Conservation (phyloP, 2,888 invertebrate species). For the Chalcis sispes region DNA sequence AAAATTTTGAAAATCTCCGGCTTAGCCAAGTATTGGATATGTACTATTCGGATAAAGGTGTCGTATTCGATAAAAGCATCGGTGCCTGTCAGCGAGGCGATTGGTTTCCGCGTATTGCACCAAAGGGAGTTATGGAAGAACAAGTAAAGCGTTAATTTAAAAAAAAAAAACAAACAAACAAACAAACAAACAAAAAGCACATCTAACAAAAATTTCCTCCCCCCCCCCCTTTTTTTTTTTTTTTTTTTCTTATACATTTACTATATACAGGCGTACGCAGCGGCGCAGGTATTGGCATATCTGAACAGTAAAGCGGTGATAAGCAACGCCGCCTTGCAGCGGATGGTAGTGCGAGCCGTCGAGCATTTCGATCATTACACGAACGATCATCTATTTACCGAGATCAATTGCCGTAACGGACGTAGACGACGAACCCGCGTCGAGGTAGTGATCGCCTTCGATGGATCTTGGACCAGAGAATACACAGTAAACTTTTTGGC, state of each 20-base stretch:
- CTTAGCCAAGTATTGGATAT: slow-evolving; percentile 82
- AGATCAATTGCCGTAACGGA: slow-evolving; percentile 60
- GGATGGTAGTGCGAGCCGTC: slow-evolving; percentile 62
- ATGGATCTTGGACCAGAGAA: slow-evolving; percentile 65
- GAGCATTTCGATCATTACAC: slow-evolving; percentile 64
- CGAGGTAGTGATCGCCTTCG: slow-evolving; percentile 66
- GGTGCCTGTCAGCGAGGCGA: slow-evolving; percentile 79
- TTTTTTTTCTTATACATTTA: neutral
- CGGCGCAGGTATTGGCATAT: slow-evolving; percentile 66
- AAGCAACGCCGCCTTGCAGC: slow-evolving; percentile 63
- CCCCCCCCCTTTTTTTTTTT: neutral
- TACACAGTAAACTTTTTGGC: slow-evolving; percentile 64
- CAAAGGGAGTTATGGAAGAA: slow-evolving; percentile 65
- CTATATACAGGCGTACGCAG: slow-evolving; percentile 63
- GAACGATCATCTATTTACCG: slow-evolving; percentile 63
- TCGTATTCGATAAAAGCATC: slow-evolving; percentile 78
- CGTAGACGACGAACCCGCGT: slow-evolving; percentile 58
- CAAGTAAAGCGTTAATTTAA: slow-evolving; percentile 65
- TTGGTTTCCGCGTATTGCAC: slow-evolving; percentile 75
- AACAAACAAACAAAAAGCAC: no score
- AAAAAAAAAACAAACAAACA: no score
- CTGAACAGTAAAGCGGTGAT: slow-evolving; percentile 65
- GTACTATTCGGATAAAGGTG: slow-evolving; percentile 82
- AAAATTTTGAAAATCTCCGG: slow-evolving; percentile 77
- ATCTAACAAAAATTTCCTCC: neutral